These are phyloP conservation scores for Thyatira batis DNA, from an alignment of 2,888 invertebrate species.

Conservation along the genomic window DNA sequence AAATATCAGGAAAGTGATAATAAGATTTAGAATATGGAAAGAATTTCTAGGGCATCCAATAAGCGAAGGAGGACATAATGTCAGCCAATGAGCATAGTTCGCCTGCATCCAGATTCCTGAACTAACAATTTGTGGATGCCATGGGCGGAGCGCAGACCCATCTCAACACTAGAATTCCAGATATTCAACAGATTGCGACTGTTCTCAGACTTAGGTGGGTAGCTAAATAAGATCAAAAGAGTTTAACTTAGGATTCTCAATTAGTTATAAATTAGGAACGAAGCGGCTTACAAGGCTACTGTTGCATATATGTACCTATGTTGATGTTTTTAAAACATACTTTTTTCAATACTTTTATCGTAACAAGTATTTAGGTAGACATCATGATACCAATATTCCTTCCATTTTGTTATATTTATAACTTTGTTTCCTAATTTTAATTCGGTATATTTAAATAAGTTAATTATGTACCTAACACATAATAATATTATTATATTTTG, in stretches of 20 bases:
- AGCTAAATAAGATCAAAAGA: background rate
- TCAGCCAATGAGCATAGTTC: constrained; percentile 46
- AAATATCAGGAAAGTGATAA: background rate
- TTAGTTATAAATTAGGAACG: background rate
- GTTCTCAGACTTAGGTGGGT: constrained; percentile 14
- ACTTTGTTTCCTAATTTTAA: too few species aligned
- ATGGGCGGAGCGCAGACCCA: constrained; percentile 27
- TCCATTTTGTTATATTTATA: too few species aligned
- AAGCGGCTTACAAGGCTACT: too few species aligned
- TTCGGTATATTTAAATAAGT: too few species aligned
- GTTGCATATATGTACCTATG: too few species aligned
- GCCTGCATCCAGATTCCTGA: constrained; percentile 34
- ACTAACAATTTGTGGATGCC: constrained; percentile 24
- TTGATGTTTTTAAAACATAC: too few species aligned
- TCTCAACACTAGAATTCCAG: constrained; percentile 33
- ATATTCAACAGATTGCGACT: constrained; percentile 17
- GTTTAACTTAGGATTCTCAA: background rate
- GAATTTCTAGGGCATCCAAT: background rate
- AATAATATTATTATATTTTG: too few species aligned
- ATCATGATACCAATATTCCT: too few species aligned
- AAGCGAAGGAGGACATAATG: background rate
- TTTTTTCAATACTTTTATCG: too few species aligned
- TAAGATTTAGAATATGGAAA: background rate
- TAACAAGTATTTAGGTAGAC: too few species aligned
- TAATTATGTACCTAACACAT: too few species aligned